Conservation (phyloP, 1,140 invertebrate genomes). For the Bombus turneri region DNA sequence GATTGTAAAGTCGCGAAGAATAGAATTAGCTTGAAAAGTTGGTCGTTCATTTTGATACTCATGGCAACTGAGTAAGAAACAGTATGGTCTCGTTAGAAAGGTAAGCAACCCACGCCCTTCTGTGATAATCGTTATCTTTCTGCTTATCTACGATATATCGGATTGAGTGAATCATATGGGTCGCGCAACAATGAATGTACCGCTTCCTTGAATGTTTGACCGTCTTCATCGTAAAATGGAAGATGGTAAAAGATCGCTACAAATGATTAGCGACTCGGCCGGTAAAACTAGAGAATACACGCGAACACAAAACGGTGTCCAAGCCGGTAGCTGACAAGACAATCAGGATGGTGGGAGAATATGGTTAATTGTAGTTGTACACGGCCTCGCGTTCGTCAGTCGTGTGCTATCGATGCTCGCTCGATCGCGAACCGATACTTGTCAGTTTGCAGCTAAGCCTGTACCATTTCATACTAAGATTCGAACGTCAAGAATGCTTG, state of each 20-base stretch:
- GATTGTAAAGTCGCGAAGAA: not conserved
- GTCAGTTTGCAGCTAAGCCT: not conserved
- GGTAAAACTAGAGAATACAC: not conserved
- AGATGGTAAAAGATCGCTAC: no score
- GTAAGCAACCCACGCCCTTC: conserved; percentile 23
- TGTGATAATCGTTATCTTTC: conserved; percentile 60
- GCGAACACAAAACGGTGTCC: not conserved
- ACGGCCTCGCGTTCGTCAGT: conserved; percentile 43
- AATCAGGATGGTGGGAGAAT: conserved; percentile 40
- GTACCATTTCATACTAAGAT: no score
- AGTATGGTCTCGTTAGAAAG: not conserved
- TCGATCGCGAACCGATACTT: conserved; percentile 46
- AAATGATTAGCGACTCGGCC: not conserved
- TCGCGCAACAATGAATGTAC: not conserved
- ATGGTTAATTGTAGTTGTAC: conserved; percentile 27
- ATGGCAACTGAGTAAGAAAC: not conserved
- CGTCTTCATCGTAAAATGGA: not conserved
- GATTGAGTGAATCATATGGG: conserved; percentile 44
- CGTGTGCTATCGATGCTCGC: conserved; percentile 35
- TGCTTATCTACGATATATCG: conserved; percentile 48
- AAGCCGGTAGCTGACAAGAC: conserved; percentile 24
- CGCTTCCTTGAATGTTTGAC: not conserved
- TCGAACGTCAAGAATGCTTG: not conserved
- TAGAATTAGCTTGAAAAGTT: not conserved
- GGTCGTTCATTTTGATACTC: conserved; percentile 11